Percentiles rank a stretch among this genome's conserved stretches.
Conservation (phyloP, 1,140 invertebrate genomes). For the Drosophila micromelanica region DNA sequence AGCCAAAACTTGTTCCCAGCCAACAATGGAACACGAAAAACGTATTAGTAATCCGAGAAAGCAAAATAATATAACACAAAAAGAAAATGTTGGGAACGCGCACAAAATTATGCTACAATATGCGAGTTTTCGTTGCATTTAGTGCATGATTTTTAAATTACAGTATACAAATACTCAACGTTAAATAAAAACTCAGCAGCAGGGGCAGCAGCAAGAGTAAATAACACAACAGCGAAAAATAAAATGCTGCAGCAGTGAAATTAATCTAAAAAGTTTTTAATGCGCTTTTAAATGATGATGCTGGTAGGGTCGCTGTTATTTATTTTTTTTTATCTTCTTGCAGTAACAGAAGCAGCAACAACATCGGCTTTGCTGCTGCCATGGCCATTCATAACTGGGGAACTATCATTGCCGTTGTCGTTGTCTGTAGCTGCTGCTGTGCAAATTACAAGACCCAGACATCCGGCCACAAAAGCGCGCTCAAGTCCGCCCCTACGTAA, state of each 20-base stretch:
- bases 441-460: conserved; percentile 78
- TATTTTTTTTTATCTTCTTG: not conserved
- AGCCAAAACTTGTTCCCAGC: conserved; percentile 31
- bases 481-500: conserved; percentile 38
- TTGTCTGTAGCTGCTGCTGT: conserved; percentile 34
- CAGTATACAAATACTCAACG: conserved; percentile 52
- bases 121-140: conserved; percentile 14
- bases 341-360: conserved; percentile 31
- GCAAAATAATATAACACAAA: conserved; percentile 24
- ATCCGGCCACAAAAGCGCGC: conserved; percentile 65
- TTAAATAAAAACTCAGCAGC: conserved; percentile 64
- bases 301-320: conserved; percentile 49
- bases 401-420: conserved; percentile 78
- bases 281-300: conserved; percentile 84
- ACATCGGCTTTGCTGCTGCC: conserved; percentile 39
- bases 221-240: conserved; percentile 53
- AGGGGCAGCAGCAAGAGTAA: conserved; percentile 44
- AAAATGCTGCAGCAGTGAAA: conserved; percentile 69
- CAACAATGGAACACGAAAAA: conserved; percentile 62
- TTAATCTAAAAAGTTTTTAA: conserved; percentile 84
- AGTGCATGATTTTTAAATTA: conserved; percentile 58
- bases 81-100: conserved; percentile 3
- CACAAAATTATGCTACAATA: conserved; percentile 23
- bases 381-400: conserved; percentile 71
- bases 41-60: conserved; percentile 62